Evolutionary conservation across 2,888 invertebrate genomes (phyloP), one percentile per base, ranked within the genome.

Genomic region (Cistogaster globosa): DNA sequence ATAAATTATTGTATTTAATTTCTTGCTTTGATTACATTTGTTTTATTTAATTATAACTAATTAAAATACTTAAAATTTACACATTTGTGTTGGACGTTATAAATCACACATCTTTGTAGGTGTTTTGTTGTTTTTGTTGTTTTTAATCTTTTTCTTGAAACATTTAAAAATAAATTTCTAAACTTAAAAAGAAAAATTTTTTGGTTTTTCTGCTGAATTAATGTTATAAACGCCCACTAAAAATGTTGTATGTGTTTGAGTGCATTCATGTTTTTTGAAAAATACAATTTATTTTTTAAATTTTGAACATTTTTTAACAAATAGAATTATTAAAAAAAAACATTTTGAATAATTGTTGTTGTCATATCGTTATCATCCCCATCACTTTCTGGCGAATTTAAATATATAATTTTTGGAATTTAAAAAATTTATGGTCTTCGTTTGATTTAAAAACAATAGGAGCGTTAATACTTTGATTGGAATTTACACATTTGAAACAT

Each of bases 51-150:
- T 69, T 76, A 65, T 20, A 51, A 48, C 48, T 58, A 82, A 82
- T 76, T 82, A 82, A 82, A 80, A 82, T 69, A 48, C 48, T 75
- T 82, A 4, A 16, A 69, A 69, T 45, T 9, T n/a, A 53, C 26
- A 22, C 63, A 65, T 57, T 71, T 22, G 22, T 26, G 14, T 69
- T 76, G 26, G 51, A 26, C 68, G 63, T 76, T 71, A 82, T 76
- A 76, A 83, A 83, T 77, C 65, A 58, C 58, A 67, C 42, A 53
- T 65, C 26, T 67, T 80, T 71, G 55, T 63, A n/a, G n/a, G 51
- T n/a, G 0, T 45, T 32, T 14, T 48, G 7, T 42, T 12, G 42
- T 7, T 12, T 12, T 57, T 36, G 20, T n/a, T 45, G 18, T n/a
- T 48, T 0, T 48, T 57, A 16, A 32, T 53, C 63, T 16, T 5